Evolutionary conservation across 2,113 vertebrate genomes (phyloP).

Genomic region (Alectura lathami): DNA sequence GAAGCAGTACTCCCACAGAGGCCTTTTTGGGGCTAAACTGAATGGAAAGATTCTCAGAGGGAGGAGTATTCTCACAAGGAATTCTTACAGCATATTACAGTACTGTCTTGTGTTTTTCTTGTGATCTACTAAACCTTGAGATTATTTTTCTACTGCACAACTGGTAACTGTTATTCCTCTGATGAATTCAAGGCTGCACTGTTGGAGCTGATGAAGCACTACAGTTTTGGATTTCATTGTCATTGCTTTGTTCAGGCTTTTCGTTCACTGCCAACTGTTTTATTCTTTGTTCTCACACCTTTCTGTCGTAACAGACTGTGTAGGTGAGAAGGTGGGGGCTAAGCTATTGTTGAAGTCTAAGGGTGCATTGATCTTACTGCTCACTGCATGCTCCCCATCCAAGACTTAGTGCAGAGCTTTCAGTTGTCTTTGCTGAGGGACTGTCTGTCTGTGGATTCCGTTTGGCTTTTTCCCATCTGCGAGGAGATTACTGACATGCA

Average conservation of each 20-base stretch:
- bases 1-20: background rate
- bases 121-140: background rate
- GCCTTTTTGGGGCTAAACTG: background rate
- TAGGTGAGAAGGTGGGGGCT: background rate
- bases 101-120: background rate
- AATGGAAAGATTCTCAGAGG: background rate
- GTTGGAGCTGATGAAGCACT: background rate
- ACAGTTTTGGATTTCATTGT: background rate
- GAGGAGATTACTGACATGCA: background rate
- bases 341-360: background rate
- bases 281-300: background rate
- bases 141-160: background rate
- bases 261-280: background rate
- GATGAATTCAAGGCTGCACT: background rate
- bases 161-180: background rate
- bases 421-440: background rate
- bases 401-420: background rate
- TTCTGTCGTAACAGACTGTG: background rate
- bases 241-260: background rate
- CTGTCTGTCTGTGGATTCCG: background rate
- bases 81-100: background rate
- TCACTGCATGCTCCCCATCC: background rate
- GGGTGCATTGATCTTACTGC: background rate
- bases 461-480: background rate
- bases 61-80: background rate